Evolutionary conservation across 1,140 invertebrate genomes (phyloP).

Genomic region (Lasaia peninsularis): DNA sequence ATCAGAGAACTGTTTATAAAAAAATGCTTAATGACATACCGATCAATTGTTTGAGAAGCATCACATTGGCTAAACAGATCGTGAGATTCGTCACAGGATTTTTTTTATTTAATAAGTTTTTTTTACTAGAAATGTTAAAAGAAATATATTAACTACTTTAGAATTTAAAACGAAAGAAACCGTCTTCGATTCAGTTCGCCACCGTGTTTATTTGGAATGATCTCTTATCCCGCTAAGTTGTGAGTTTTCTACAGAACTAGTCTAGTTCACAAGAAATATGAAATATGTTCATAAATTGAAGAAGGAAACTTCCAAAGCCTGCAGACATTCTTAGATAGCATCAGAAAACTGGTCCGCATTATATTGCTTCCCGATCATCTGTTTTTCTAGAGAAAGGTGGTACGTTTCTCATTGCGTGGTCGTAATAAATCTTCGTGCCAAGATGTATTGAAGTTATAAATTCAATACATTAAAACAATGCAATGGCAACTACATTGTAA

Average conservation of each 20-base stretch:
- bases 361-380: conserved; percentile 25
- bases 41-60: no score
- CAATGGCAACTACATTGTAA: background rate
- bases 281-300: conserved; percentile 15
- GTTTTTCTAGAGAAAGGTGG: conserved; percentile 9
- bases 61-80: no score
- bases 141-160: no score
- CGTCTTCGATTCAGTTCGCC: no score
- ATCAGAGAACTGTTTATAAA: no score
- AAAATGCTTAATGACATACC: no score
- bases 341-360: conserved; percentile 23
- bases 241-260: background rate
- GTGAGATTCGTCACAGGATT: no score
- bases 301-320: conserved; percentile 16
- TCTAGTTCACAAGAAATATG: background rate
- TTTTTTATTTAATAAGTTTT: no score
- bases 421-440: conserved; percentile 6
- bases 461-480: conserved; percentile 7
- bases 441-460: conserved; percentile 7
- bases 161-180: no score
- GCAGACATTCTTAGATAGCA: conserved; percentile 18
- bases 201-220: no score
- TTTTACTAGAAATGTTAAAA: no score
- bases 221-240: no score
- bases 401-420: conserved; percentile 12